Base-by-base conservation (phyloP, 2,113 vertebrate genomes). In the Ellobius talpinus region DNA sequence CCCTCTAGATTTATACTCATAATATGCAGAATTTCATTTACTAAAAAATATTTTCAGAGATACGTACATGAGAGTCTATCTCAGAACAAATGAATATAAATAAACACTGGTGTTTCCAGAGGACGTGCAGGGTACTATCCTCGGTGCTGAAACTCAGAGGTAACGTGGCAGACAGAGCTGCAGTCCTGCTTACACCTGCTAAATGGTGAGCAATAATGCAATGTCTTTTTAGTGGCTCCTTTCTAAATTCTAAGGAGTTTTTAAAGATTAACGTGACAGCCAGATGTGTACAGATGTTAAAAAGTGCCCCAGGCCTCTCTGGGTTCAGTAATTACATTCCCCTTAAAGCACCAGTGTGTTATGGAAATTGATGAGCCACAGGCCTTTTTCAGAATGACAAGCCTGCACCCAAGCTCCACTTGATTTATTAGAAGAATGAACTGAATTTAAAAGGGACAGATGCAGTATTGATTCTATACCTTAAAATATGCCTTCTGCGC, bases 401-500 rank as follows among this genome's bases (percentile, higher is more conserved):
- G 55, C 88, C 81, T 94, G 55, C 0, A 87, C 91, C 52, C 73
- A 31, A 95, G 86, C 39, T 91, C 78, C 74, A 89, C 73, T 96
- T 97, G 90, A 97, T 93, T 98, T 97, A 95, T 97, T 97, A 95
- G 94, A 86, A 77, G 93, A 84, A 96, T 94, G 84, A 94, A 92
- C 68, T 91, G 94, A 97, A 92, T 97, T 89, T 95, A 85, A 96
- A 97, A 97, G 86, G 73, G 86, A 97, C 88, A 97, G 94, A 97
- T 73, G 89, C 89, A 66, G 78, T 97, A 96, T 97, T 89, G 96
- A 97, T 98, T 97, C 90, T 89, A 84, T 24, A 82, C 87, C 73
- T 97, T 92, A 96, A 97, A 96, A 98, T 93, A 94, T 77, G 73
- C 92, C 87, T 97, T 79, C 90, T 74, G 90, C 0, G 2, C 76